Conservation (phyloP, 2,888 invertebrate species). For the Xestobium rufovillosum region DNA sequence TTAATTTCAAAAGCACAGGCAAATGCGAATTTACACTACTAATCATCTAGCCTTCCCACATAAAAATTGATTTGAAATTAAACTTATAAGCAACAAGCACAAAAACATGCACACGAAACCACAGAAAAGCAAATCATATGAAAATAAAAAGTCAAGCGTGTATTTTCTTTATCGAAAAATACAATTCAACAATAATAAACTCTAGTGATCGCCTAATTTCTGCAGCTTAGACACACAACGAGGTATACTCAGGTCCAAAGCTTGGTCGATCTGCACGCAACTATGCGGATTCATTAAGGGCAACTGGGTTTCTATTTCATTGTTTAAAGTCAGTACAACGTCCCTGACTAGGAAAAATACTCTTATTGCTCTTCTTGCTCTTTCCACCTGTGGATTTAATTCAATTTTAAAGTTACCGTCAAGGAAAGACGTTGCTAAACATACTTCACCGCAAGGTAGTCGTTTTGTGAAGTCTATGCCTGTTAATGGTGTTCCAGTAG, state of each 20-base stretch:
- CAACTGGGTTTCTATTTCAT: constrained; percentile 76
- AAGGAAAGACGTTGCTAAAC: too few relatives aligned
- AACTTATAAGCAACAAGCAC: too few relatives aligned
- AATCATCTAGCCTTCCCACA: too few relatives aligned
- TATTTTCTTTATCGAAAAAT: too few relatives aligned
- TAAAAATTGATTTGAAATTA: too few relatives aligned
- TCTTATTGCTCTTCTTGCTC: constrained; percentile 81
- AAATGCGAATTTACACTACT: too few relatives aligned
- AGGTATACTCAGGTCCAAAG: constrained; percentile 84
- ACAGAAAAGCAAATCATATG: too few relatives aligned
- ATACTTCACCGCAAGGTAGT: constrained; percentile 92
- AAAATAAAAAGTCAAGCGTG: too few relatives aligned
- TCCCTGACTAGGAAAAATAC: constrained; percentile 85
- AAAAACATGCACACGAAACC: too few relatives aligned
- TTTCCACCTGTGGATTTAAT: constrained; percentile 63
- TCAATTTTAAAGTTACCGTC: neutral
- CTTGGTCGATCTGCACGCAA: constrained; percentile 88
- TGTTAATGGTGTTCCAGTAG: constrained; percentile 92
- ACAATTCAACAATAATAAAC: too few relatives aligned
- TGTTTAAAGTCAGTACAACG: constrained; percentile 69
- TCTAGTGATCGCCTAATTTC: too few relatives aligned
- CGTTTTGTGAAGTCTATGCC: constrained; percentile 91
- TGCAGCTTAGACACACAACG: constrained; percentile 42
- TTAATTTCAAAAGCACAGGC: too few relatives aligned
- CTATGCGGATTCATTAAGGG: constrained; percentile 83